phyloP scores from a whole-genome alignment of 2,888 invertebrate species.

The Stenchaetothrips biformis region DNA sequence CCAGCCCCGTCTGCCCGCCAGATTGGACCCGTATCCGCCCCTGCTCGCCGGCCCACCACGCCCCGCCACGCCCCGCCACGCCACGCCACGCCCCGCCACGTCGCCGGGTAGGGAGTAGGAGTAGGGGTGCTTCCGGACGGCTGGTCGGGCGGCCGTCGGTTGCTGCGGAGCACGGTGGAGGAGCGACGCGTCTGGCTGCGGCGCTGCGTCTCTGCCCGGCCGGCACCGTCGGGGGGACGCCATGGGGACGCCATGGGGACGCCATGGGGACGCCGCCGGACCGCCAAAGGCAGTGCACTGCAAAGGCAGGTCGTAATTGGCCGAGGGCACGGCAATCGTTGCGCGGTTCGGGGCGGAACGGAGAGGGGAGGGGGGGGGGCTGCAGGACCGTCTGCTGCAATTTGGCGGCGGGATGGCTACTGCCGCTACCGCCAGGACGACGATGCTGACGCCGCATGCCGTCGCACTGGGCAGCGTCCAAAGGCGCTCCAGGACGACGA shows the following conservation, averaged over 20 bases:
- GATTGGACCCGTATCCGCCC: not conserved
- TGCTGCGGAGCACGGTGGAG: no score
- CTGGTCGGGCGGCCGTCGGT: not conserved
- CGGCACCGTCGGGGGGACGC: not conserved
- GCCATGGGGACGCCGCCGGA: not conserved
- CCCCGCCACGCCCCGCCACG: not conserved
- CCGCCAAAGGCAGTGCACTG: not conserved
- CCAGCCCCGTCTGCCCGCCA: not conserved
- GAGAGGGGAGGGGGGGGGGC: not conserved
- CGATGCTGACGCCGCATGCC: not conserved
- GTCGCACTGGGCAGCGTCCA: not conserved
- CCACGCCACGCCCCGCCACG: not conserved
- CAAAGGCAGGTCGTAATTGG: not conserved
- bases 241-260: no score
- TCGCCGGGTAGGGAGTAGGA: no score
- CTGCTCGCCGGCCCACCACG: not conserved
- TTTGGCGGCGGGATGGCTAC: not conserved
- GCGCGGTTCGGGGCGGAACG: not conserved
- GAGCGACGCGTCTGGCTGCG: not conserved
- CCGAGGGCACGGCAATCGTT: not conserved
- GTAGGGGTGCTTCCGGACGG: not conserved
- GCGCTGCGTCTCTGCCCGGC: not conserved
- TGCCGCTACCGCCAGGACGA: not conserved
- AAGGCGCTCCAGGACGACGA: not conserved
- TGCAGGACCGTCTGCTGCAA: not conserved